These are phyloP conservation scores for Ranitomeya imitator DNA, from an alignment of 2,113 vertebrate genomes.

Conservation along the genomic window DNA sequence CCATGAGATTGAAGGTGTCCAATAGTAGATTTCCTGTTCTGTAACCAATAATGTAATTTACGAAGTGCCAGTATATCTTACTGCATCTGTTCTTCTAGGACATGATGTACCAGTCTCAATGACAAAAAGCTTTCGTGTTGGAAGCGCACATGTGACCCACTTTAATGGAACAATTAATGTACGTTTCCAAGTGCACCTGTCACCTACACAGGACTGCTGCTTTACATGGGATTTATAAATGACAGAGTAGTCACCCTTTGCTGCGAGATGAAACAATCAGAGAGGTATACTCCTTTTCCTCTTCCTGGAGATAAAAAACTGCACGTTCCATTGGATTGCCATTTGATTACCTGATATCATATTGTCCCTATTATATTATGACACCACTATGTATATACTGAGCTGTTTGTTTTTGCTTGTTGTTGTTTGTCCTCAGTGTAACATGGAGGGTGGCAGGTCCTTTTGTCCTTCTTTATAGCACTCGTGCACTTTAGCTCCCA, in stretches of 20 bases:
- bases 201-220: not conserved
- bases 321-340: no score
- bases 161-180: not conserved
- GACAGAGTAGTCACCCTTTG: not conserved
- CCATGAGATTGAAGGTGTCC: no score
- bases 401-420: no score
- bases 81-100: not conserved
- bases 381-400: no score
- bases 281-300: no score
- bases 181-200: slow-evolving; percentile 1
- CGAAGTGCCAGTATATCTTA: not conserved
- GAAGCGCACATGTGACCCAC: slow-evolving; percentile 5
- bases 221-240: not conserved
- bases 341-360: no score
- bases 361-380: no score
- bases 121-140: not conserved
- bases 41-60: not conserved
- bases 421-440: no score
- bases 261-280: not conserved
- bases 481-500: no score
- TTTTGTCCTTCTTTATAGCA: no score
- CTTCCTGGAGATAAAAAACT: no score
- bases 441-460: no score
- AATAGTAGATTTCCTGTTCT: not conserved
- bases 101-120: not conserved